Evolutionary conservation across 2,888 invertebrate genomes (phyloP).

Genomic region (Campoplex capitator): DNA sequence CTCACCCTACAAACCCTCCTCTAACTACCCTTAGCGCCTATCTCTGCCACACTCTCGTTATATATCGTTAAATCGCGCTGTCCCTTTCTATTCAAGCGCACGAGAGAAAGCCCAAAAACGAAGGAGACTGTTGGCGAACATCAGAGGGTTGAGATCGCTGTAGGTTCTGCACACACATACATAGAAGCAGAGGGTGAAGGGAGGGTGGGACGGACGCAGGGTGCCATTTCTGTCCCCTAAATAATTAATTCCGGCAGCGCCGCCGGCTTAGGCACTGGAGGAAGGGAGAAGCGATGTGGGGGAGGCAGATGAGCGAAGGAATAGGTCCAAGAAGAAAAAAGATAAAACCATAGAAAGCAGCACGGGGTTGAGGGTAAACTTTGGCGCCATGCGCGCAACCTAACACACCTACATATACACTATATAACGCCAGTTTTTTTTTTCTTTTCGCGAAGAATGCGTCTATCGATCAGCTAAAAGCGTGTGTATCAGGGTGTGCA

Average conservation of each 20-base stretch:
- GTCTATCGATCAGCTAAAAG: slow-evolving; percentile 63
- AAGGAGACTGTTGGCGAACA: slow-evolving; percentile 63
- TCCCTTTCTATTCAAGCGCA: slow-evolving; percentile 73
- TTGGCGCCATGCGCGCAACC: slow-evolving; percentile 64
- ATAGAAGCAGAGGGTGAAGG: slow-evolving; percentile 38
- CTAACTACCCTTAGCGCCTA: slow-evolving; percentile 42
- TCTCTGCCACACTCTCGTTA: slow-evolving; percentile 41
- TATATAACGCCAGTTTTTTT: slow-evolving; percentile 39
- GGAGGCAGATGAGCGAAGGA: slow-evolving; percentile 21
- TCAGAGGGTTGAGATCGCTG: slow-evolving; percentile 60
- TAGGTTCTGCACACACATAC: slow-evolving; percentile 11
- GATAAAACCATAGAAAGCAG: slow-evolving; percentile 43
- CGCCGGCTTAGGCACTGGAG: slow-evolving; percentile 81
- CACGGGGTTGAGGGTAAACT: slow-evolving; percentile 60
- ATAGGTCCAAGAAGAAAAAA: slow-evolving; percentile 33
- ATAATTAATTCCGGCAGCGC: slow-evolving; percentile 85
- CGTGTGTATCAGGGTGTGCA: background rate
- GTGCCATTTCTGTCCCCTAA: slow-evolving; percentile 85
- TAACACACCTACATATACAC: slow-evolving; percentile 14
- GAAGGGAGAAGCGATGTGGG: slow-evolving; percentile 68
- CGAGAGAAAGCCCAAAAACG: slow-evolving; percentile 35
- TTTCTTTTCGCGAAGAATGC: slow-evolving; percentile 56
- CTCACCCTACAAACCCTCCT: slow-evolving; percentile 34
- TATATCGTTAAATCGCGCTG: slow-evolving; percentile 55
- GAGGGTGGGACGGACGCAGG: slow-evolving; percentile 76